Base-by-base conservation (phyloP, 2,797 vertebrate genomes). In the Cryptoblepharus egeriae region DNA sequence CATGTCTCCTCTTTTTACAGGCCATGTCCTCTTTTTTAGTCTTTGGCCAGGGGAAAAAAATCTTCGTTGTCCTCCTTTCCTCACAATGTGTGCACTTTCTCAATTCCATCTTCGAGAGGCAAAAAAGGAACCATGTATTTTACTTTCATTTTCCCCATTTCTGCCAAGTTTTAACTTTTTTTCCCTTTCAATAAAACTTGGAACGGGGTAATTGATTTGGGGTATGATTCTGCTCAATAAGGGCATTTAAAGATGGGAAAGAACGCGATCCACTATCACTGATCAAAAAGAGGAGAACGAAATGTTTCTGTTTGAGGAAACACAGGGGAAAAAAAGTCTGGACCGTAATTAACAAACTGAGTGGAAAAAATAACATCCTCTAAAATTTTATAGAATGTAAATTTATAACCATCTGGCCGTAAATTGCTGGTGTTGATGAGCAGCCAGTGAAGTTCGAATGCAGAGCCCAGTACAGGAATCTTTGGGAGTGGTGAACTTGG, bases 401-500 rank as follows among this genome's bases (percentile, higher is more conserved):
- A 95, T 95, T 95, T 95, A 93, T 95, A 96, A 97, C 97, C 98
- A 98, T 98, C 98, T 99, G 97, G 97, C 96, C 96, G 96, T 97
- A 98, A 97, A 98, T 97, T 97, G 96, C 95, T 94, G 90, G 93
- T 91, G 94, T 94, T 96, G 97, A 97, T 94, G 95, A 96, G 95
- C 92, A 93, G 95, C 91, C 91, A 95, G 96, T 94, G 95, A 95
- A 95, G 95, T 96, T 94, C 96, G 96, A 96, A 96, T 96, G 96
- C 94, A 91, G 91, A 95, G 94, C 93, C 95, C 95, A 92, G 95
- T 94, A 94, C 94, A 93, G 92, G 96, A 97, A 97, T 96, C 96
- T 96, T 94, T 95, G 95, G 95, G 96, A 97, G 96, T 92, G 95
- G 96, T 97, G 96, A 96, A 97, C 97, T 97, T 97, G 96, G 97